phyloP scores from a whole-genome alignment of 2,888 invertebrate genomes.

The Nephrocerus scutellatus region DNA sequence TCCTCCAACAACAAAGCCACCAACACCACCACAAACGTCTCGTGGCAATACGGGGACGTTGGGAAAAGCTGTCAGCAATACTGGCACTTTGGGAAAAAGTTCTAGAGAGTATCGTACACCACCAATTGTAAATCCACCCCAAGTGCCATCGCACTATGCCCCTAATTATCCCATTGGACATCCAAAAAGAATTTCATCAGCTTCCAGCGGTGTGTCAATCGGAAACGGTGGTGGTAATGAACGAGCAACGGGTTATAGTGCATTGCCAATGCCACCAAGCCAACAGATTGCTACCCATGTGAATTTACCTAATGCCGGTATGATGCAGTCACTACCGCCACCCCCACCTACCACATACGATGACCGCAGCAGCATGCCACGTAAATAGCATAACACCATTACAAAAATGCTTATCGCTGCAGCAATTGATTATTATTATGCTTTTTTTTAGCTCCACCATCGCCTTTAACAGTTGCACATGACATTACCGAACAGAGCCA shows the following conservation, averaged over 20 bases:
- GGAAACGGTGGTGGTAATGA: conserved; percentile 47
- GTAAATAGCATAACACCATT: conserved; percentile 54
- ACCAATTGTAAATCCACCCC: conserved; percentile 94
- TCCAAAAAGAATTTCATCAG: conserved; percentile 54
- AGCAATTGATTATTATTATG: conserved; percentile 1
- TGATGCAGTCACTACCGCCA: conserved; percentile 80
- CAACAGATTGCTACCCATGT: conserved; percentile 51
- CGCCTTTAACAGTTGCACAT: conserved; percentile 66
- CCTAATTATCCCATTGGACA: conserved; percentile 87
- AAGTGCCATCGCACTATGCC: conserved; percentile 94
- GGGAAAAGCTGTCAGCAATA: conserved; percentile 43
- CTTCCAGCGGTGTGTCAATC: conserved; percentile 37
- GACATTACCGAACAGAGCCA: conserved; percentile 49
- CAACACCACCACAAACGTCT: conserved; percentile 83
- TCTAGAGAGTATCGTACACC: conserved; percentile 84
- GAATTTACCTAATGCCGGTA: conserved; percentile 60
- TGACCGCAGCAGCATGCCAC: conserved; percentile 70
- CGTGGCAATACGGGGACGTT: conserved; percentile 47
- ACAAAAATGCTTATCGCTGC: background rate
- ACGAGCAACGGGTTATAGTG: conserved; percentile 77
- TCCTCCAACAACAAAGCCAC: conserved; percentile 91
- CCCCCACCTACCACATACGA: conserved; percentile 59
- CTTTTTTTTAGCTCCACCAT: conserved; percentile 65
- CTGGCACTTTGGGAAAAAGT: conserved; percentile 63
- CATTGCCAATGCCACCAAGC: conserved; percentile 61